Base-by-base conservation (phyloP, 2,888 invertebrate species). In the Lithophane ornitopus region DNA sequence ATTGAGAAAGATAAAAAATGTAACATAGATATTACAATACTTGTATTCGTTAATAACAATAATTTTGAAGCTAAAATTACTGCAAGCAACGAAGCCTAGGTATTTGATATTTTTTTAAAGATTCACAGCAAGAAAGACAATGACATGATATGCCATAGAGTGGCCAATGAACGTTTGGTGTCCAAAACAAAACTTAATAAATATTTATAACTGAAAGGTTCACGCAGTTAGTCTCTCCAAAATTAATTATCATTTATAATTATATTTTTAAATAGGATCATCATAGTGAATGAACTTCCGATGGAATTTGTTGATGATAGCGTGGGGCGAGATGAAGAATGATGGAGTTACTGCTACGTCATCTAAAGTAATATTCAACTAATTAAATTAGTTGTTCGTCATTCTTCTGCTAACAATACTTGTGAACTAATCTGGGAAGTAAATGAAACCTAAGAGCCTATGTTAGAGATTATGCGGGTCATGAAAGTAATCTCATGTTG, bases 181-280 rank as follows among this genome's bases (percentile, higher is more conserved):
- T 73, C 14, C 66, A 70, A 65, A 84, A 80, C 59, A 80, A 84
- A 69, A 68, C 56, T 16, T 61, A 52, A 82, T 81, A 71, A 70
- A 81, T 82, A 82, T 84, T 84, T 71, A 84, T 65, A 63, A 54
- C 56, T 34, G 34, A 74, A 84, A 84, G 44, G 65, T 61, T 80
- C 74, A 74, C 66, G 65, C 67, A 67, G 54, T 81, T 54, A 78
- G 58, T 80, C 62, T 70, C 67, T 68, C 11, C 49, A 56, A 70
- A 80, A 84, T 71, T 80, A 82, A 84, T 81, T 81, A 84, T 54
- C 59, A 70, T 54, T 73, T 70, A 41, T 84, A 79, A 81, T 82
- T 82, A 85, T 61, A 70, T 59, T 80, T 79, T 61, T 70, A 74
- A 84, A 80, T 71, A 70, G 70, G 56, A 84, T 46, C 59, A 69